Percentiles rank a stretch among this genome's conserved stretches.
Evolutionary conservation across 2,113 vertebrate species (phyloP).

Genomic region (Pelodiscus sinensis): DNA sequence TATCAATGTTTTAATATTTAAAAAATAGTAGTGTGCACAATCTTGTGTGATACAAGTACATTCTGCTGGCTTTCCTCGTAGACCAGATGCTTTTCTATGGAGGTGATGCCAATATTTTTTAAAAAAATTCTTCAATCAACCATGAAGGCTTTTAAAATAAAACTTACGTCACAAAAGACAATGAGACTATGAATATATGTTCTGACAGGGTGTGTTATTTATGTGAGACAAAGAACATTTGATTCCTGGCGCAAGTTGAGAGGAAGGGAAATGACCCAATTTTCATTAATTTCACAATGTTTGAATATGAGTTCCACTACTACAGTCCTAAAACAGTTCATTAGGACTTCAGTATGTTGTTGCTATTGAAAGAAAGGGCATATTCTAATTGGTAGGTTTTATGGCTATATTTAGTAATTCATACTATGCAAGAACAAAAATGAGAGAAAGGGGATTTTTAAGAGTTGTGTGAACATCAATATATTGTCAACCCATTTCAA

Average conservation of each 20-base stretch:
- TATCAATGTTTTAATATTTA: not conserved
- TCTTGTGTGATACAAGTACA: accelerated
- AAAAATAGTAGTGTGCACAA: not conserved
- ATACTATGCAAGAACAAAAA: not conserved
- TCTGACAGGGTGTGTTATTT: not conserved
- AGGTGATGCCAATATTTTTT: accelerated
- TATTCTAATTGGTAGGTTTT: not conserved
- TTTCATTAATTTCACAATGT: not conserved
- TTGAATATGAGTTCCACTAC: accelerated
- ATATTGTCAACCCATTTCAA: not conserved
- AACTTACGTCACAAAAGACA: not conserved
- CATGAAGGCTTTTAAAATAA: not conserved
- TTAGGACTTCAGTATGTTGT: not conserved
- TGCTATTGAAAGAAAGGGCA: accelerated
- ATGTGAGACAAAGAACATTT: not conserved
- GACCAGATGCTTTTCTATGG: not conserved
- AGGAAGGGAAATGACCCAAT: not conserved
- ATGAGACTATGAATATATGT: not conserved
- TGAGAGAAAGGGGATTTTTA: not conserved
- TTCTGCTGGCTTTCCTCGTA: not conserved
- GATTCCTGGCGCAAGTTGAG: accelerated
- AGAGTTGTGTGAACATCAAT: not conserved
- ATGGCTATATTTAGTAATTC: accelerated
- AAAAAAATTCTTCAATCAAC: not conserved
- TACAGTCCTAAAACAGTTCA: accelerated